Percentiles rank a stretch among this genome's conserved stretches.
Evolutionary conservation across 2,113 vertebrate genomes (phyloP).

Genomic region (Syrrhaptes paradoxus): DNA sequence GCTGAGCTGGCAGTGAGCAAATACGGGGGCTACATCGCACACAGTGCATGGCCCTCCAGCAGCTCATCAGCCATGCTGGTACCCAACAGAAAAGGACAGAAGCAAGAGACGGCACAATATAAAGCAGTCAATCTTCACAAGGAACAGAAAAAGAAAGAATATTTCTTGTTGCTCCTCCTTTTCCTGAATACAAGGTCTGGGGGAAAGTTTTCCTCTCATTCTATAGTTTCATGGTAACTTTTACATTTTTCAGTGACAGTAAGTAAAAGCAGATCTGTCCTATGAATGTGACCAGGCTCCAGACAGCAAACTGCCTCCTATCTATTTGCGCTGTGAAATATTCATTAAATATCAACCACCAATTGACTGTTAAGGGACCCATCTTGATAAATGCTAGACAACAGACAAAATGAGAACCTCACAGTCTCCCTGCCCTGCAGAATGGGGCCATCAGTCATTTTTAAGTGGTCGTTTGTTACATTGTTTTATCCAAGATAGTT

Average conservation of each 20-base stretch:
- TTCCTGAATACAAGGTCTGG: neutral
- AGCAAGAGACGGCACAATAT: neutral
- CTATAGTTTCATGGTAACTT: neutral
- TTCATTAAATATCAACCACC: conserved; percentile 4
- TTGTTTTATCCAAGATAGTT: conserved; percentile 27
- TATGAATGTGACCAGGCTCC: neutral
- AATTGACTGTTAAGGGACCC: neutral
- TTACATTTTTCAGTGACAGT: neutral
- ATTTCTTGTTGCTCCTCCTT: neutral
- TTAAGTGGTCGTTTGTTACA: conserved; percentile 20
- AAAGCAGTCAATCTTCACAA: neutral
- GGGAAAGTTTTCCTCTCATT: neutral
- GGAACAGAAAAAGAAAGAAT: neutral
- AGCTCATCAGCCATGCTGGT: accelerated
- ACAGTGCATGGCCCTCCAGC: neutral
- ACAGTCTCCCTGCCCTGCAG: neutral
- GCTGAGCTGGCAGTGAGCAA: neutral
- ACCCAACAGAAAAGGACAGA: neutral
- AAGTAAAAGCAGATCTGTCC: neutral
- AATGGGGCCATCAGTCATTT: conserved; percentile 17
- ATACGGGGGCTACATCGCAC: accelerated
- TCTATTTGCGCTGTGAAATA: neutral
- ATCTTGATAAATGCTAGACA: neutral
- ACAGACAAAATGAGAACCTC: neutral
- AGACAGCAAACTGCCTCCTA: neutral